phyloP scores from a whole-genome alignment of 2,797 vertebrate genomes.

The Linurgus olivaceus region DNA sequence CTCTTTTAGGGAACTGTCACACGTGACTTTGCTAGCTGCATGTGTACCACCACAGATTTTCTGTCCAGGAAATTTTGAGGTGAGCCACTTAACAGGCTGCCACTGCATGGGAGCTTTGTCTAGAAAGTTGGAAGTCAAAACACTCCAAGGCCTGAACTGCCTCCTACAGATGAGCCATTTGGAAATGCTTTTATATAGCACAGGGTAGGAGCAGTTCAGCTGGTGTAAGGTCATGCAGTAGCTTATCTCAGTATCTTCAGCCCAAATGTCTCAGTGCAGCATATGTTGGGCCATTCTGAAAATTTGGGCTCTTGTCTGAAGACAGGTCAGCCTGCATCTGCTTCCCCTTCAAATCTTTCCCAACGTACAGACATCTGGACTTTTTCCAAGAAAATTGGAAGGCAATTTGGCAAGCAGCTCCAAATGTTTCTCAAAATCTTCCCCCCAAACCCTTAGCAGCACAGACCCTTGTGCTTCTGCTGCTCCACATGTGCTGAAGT shows the following conservation, averaged over 20 bases:
- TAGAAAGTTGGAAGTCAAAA: not conserved
- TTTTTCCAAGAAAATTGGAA: slow-evolving; percentile 17
- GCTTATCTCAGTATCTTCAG: not conserved
- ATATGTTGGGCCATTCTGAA: not conserved
- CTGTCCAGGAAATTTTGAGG: not conserved
- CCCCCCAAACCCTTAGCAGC: not conserved
- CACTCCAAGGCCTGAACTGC: not conserved
- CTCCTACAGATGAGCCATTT: not conserved
- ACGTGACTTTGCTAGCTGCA: not conserved
- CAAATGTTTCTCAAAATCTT: slow-evolving; percentile 7
- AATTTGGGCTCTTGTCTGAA: not conserved
- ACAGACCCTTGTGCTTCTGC: not conserved
- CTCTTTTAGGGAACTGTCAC: not conserved
- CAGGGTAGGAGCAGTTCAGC: not conserved
- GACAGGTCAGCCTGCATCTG: slow-evolving; percentile 9
- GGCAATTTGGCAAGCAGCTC: not conserved
- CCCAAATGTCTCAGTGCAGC: not conserved
- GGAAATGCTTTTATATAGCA: not conserved
- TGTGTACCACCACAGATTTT: not conserved
- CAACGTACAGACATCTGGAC: not conserved
- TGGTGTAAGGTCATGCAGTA: not conserved
- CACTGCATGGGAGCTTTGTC: not conserved
- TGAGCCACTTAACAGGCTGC: not conserved
- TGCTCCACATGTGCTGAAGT: not conserved
- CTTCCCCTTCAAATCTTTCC: slow-evolving; percentile 1